A percentile compares a stretch with the other conserved stretches of the same genome.
These are phyloP conservation scores for Sylvietta virens DNA, from an alignment of 2,113 vertebrate species.

Conservation along the genomic window DNA sequence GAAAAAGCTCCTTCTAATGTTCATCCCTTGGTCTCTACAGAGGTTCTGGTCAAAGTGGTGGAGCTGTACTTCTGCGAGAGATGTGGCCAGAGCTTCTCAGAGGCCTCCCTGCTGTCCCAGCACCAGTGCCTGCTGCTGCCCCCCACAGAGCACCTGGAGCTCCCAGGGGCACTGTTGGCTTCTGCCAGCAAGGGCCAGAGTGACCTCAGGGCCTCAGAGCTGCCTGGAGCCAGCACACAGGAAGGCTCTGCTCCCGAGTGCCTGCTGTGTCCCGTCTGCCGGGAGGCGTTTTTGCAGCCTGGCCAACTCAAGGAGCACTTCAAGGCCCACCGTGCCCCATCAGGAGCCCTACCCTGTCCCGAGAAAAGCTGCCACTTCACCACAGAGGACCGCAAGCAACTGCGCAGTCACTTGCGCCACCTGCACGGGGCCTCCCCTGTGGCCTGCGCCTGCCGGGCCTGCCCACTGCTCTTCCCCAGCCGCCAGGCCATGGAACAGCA, in stretches of 20 bases:
- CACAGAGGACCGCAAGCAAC: constrained; percentile 61
- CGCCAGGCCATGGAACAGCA: constrained; percentile 78
- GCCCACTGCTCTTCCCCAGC: constrained; percentile 71
- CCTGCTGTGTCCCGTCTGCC: constrained; percentile 74
- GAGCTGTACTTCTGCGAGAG: constrained; percentile 71
- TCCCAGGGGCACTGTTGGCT: neutral
- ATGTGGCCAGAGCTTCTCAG: constrained; percentile 72
- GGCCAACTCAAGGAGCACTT: constrained; percentile 78
- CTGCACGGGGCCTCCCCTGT: constrained; percentile 64
- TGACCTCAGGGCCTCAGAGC: neutral
- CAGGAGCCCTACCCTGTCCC: constrained; percentile 61
- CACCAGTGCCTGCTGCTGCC: constrained; percentile 59
- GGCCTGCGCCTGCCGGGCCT: constrained; percentile 72
- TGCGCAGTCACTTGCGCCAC: constrained; percentile 69
- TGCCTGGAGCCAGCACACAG: neutral
- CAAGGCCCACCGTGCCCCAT: constrained; percentile 52
- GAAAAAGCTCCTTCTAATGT: neutral
- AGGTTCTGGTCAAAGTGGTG: constrained; percentile 73
- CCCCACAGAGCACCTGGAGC: neutral
- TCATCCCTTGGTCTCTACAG: constrained; percentile 29
- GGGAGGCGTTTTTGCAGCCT: constrained; percentile 55
- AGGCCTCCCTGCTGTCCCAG: constrained; percentile 60
- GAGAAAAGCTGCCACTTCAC: constrained; percentile 71
- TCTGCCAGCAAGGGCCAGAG: neutral
- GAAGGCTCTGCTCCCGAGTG: neutral